Percentiles rank a stretch among this genome's conserved stretches.
Conservation (phyloP, 2,888 invertebrate species). For the Drosophila merina region DNA sequence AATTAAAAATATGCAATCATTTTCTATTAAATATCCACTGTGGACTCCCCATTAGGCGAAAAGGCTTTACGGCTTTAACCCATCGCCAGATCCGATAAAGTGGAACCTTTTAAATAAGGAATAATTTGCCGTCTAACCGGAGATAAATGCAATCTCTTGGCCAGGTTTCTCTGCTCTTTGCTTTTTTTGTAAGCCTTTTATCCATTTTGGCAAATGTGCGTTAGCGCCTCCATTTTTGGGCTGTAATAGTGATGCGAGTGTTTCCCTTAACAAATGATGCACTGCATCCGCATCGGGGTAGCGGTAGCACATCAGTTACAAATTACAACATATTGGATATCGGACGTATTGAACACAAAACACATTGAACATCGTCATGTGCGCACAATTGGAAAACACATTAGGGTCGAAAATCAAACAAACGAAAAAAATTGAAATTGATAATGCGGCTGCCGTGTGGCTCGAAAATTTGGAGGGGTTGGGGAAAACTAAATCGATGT, state of each 20-base stretch:
- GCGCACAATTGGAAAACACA: slow-evolving; percentile 75
- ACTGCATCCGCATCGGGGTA: slow-evolving; percentile 58
- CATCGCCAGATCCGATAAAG: slow-evolving; percentile 54
- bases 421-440: slow-evolving; percentile 71
- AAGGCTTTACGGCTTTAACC: slow-evolving; percentile 41
- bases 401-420: slow-evolving; percentile 66
- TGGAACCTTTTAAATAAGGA: slow-evolving; percentile 51
- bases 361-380: slow-evolving; percentile 43
- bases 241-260: slow-evolving; percentile 26
- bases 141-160: slow-evolving; percentile 65
- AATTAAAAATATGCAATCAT: not conserved
- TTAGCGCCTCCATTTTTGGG: slow-evolving; percentile 50
- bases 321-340: slow-evolving; percentile 71
- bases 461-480: slow-evolving; percentile 5
- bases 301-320: slow-evolving; percentile 51
- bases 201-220: slow-evolving; percentile 65
- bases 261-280: slow-evolving; percentile 66
- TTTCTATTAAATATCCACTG: slow-evolving; percentile 10
- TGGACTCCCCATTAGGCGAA: slow-evolving; percentile 66
- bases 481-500: slow-evolving; percentile 69
- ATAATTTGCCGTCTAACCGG: slow-evolving; percentile 50
- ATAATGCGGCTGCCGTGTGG: slow-evolving; percentile 57
- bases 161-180: slow-evolving; percentile 12
- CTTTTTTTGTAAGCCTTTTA: not conserved
- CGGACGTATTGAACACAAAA: slow-evolving; percentile 42